Evolutionary conservation across 1,140 invertebrate species (phyloP), one percentile per base, ranked within the genome.

Genomic region (Panagrolaimus sp.): DNA sequence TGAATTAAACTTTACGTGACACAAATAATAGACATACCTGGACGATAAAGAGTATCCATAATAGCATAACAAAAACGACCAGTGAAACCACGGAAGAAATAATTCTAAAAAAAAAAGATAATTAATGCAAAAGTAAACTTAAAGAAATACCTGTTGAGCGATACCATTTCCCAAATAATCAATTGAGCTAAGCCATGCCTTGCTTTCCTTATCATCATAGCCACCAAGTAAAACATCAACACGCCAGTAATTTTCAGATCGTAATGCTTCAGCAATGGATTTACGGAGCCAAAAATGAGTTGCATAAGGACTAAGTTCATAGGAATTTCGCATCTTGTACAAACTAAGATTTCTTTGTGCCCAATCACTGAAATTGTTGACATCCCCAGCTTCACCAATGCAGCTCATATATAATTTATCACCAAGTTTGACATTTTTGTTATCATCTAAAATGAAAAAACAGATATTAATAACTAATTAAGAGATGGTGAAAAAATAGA

Each of bases 331-430:
- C 91, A 98, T 97, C 87, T 97, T 97, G 82, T 98, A 99, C 0
- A 99, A 85, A 71, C 96, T 93, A 83, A 98, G 91, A 85, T 99
- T 99, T 86, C 98, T 97, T 0, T 90, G 89, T 78, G 98, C 97
- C 82, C 94, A 99, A 83, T 98, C 94, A 17, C 94, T 93, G 87
- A 99, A 99, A 82, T 98, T 94, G 43, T 89, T 90, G 0, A 93
- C 92, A 83, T 98, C 96, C 3, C 96, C 96, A 17, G 90, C 87
- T 84, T 98, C 95, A 58, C 96, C 96, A 79, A 88, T 89, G 21
- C 93, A 90, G 21, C 90, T 90, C 91, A 99, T 96, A 32, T 94
- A 86, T 71, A 98, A 85, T 72, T 91, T 90, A 72, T 94, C 88
- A 68, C 92, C 93, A 69, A 99, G 88, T 84, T 91, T 90, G 80